A percentile compares a stretch with the other conserved stretches of the same genome.
phyloP scores from a whole-genome alignment of 2,113 vertebrate genomes.

The Hippocampus comes region DNA sequence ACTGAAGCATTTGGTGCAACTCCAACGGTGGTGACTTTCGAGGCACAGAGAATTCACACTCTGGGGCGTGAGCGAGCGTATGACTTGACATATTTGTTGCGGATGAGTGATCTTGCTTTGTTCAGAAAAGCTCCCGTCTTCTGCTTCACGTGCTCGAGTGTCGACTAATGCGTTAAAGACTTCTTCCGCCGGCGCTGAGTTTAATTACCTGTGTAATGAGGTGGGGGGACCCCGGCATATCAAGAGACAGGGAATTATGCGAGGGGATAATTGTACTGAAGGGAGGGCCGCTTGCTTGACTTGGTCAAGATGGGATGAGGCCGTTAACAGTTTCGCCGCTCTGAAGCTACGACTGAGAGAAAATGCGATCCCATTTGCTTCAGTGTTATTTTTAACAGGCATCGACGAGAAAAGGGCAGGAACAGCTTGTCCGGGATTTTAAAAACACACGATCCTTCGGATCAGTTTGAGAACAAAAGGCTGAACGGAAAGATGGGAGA shows the following conservation, averaged over 20 bases:
- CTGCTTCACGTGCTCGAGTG: conserved; percentile 15
- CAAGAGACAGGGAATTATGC: conserved; percentile 23
- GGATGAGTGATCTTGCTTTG: neutral
- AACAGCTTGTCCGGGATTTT: neutral
- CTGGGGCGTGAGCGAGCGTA: no score
- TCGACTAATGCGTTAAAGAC: conserved; percentile 27
- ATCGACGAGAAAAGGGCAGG: neutral
- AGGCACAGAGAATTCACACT: no score
- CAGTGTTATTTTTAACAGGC: conserved; percentile 14
- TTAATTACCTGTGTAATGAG: conserved; percentile 55
- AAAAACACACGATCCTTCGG: neutral
- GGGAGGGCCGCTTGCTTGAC: conserved; percentile 30
- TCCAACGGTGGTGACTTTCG: no score
- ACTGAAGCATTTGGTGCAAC: no score
- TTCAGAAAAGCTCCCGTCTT: neutral
- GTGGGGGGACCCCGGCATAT: conserved; percentile 19
- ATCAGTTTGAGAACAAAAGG: neutral
- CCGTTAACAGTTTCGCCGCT: conserved; percentile 25
- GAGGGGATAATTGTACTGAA: conserved; percentile 34
- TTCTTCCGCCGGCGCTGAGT: conserved; percentile 18
- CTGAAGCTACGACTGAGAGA: conserved; percentile 27
- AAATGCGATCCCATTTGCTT: conserved; percentile 17
- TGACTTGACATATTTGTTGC: neutral
- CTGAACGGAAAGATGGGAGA: neutral
- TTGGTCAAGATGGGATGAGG: conserved; percentile 31